A percentile compares a stretch with the other conserved stretches of the same genome.
These are phyloP conservation scores for Crocidura indochinensis DNA, from an alignment of 2,797 vertebrate species.

Conservation along the genomic window DNA sequence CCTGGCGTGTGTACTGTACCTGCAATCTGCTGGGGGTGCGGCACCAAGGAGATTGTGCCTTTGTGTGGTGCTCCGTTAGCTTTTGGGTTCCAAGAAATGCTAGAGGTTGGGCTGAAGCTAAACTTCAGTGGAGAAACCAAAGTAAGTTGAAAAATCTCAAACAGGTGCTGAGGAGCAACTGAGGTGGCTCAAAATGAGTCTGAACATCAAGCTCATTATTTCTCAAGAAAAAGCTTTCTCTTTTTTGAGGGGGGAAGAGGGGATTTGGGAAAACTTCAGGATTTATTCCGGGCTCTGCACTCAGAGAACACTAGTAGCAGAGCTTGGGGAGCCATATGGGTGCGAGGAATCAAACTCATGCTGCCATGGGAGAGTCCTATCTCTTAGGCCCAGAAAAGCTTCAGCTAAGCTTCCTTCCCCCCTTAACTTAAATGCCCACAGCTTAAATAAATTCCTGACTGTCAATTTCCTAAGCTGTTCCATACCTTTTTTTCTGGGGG, in stretches of 20 bases:
- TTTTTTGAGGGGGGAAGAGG: neutral
- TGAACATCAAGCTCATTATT: slow-evolving; percentile 39
- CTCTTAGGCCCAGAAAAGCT: too few relatives aligned
- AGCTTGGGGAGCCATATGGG: too few relatives aligned
- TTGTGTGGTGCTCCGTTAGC: neutral
- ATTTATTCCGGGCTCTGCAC: too few relatives aligned
- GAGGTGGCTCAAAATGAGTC: neutral
- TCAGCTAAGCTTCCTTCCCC: neutral
- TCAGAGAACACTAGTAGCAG: too few relatives aligned
- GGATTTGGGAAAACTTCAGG: too few relatives aligned
- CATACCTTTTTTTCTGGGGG: too few relatives aligned
- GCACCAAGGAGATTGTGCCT: neutral
- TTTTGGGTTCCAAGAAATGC: neutral
- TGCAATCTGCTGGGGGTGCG: neutral
- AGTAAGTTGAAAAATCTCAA: neutral
- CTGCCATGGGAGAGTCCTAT: too few relatives aligned
- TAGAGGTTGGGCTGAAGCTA: neutral
- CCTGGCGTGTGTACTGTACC: neutral
- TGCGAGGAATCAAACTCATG: too few relatives aligned
- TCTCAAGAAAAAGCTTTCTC: neutral
- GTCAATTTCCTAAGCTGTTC: too few relatives aligned
- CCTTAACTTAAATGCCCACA: neutral
- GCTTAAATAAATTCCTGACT: neutral
- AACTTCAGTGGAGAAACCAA: slow-evolving; percentile 1
- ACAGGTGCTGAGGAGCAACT: neutral